phyloP scores from a whole-genome alignment of 2,113 vertebrate species.

The Solenodon paradoxus region DNA sequence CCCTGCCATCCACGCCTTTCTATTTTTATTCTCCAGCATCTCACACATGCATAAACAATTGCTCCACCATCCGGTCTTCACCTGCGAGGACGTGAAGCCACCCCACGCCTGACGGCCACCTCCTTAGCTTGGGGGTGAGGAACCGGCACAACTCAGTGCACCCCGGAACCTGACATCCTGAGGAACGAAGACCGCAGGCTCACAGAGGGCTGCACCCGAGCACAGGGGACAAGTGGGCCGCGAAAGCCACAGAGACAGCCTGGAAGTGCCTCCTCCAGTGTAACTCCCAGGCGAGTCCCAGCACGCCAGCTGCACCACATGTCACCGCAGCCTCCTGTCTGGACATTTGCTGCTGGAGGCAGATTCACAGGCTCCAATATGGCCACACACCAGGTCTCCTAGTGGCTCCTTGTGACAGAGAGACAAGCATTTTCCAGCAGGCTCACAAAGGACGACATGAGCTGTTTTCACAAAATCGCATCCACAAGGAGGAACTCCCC shows the following conservation, averaged over 20 bases:
- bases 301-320: rapidly evolving
- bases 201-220: neutral
- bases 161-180: neutral
- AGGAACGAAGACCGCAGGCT: neutral
- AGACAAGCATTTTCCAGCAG: neutral
- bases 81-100: neutral
- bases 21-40: neutral
- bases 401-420: too few relatives aligned
- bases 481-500: neutral
- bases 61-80: neutral
- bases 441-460: neutral
- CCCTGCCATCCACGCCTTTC: neutral
- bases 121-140: neutral
- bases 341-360: neutral
- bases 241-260: neutral
- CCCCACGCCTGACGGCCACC: neutral
- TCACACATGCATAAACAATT: neutral
- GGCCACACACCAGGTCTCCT: neutral
- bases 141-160: neutral
- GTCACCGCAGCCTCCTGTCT: neutral
- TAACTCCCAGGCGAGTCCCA: neutral
- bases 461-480: neutral
- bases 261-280: neutral
- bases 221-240: neutral
- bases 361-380: neutral